Evolutionary conservation across 2,888 invertebrate species (phyloP).

Genomic region (Troides helena): DNA sequence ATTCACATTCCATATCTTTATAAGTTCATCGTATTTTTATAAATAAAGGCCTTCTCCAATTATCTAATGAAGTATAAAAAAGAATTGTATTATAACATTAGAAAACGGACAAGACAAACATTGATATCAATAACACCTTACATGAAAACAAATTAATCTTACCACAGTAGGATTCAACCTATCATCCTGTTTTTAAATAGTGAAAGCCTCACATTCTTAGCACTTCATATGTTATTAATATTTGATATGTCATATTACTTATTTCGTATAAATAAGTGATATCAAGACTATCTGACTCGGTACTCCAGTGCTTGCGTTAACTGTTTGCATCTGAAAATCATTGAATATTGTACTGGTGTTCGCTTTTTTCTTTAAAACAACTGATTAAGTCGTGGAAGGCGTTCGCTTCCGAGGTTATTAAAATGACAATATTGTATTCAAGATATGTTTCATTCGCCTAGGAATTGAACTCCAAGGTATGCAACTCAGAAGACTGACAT

Average conservation of each 20-base stretch:
- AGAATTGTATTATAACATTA: not conserved
- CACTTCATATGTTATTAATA: too few species aligned
- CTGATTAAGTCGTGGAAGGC: not conserved
- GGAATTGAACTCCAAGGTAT: conserved; percentile 1
- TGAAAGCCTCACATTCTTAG: too few species aligned
- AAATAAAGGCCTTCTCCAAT: not conserved
- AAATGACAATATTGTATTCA: not conserved
- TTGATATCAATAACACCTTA: too few species aligned
- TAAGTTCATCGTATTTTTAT: not conserved
- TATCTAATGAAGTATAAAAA: not conserved
- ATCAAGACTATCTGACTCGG: too few species aligned
- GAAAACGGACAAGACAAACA: not conserved
- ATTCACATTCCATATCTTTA: not conserved
- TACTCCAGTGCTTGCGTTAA: too few species aligned
- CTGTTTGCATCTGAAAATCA: not conserved
- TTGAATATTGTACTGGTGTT: not conserved
- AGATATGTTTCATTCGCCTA: not conserved
- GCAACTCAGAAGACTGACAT: not conserved
- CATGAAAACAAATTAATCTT: too few species aligned
- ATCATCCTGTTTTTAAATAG: too few species aligned
- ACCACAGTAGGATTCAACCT: too few species aligned
- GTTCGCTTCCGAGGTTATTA: conserved; percentile 2
- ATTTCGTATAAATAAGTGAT: too few species aligned
- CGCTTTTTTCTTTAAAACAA: not conserved
- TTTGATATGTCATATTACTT: too few species aligned